Percentiles rank a stretch among this genome's conserved stretches.
Conservation (phyloP, 2,888 invertebrate genomes). For the Spodoptera picta region DNA sequence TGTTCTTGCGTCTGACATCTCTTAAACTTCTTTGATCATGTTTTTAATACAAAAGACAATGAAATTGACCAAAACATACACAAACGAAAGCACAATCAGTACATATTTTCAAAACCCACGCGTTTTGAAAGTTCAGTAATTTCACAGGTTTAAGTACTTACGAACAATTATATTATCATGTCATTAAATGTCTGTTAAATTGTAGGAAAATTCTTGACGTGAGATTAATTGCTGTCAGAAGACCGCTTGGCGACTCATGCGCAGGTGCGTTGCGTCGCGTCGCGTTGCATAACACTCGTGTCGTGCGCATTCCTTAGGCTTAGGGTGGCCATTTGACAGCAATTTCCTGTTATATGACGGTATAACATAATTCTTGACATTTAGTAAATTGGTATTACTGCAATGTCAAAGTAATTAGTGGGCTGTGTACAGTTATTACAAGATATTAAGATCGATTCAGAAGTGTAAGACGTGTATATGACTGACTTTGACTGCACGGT, state of each 20-base stretch:
- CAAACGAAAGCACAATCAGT: no score
- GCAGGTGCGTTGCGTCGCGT: conserved; percentile 66
- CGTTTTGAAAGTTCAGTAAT: not conserved
- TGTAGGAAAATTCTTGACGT: conserved; percentile 68
- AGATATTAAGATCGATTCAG: not conserved
- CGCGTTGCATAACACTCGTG: conserved; percentile 74
- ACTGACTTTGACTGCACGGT: no score
- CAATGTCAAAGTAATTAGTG: conserved; percentile 12
- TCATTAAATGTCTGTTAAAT: conserved; percentile 47
- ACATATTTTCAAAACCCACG: no score
- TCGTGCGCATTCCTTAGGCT: conserved; percentile 67
- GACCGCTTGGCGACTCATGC: conserved; percentile 81
- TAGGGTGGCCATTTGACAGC: conserved; percentile 43
- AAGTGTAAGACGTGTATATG: no score
- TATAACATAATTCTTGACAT: conserved; percentile 3
- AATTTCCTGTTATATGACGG: conserved; percentile 29
- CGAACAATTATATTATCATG: conserved; percentile 19
- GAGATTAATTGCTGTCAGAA: conserved; percentile 77
- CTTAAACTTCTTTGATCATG: not conserved
- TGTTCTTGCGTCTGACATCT: no score
- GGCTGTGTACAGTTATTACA: not conserved
- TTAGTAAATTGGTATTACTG: not conserved
- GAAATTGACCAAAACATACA: no score
- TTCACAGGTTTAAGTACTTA: conserved; percentile 6
- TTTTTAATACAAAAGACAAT: no score